Evolutionary conservation across 2,113 vertebrate species (phyloP).

Genomic region (Odontophorus gujanensis): DNA sequence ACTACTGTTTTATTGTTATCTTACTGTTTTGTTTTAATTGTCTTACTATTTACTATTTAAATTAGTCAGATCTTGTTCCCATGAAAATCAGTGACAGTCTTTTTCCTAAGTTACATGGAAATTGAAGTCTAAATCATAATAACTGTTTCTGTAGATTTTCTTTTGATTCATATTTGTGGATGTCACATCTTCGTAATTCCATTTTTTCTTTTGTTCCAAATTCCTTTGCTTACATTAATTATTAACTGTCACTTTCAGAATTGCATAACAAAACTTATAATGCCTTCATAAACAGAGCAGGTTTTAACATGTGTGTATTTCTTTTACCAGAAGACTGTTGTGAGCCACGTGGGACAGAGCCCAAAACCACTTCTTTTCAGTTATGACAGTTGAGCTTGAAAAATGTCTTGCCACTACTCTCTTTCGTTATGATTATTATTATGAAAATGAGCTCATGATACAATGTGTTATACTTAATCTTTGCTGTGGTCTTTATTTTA

Average conservation of each 20-base stretch:
- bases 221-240: not conserved
- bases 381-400: not conserved
- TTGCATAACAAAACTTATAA: not conserved
- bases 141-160: not conserved
- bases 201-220: not conserved
- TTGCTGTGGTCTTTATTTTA: conserved; percentile 20
- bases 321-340: not conserved
- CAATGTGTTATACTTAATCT: not conserved
- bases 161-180: not conserved
- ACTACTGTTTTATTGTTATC: not conserved
- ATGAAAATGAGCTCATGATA: not conserved
- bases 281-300: not conserved
- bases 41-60: not conserved
- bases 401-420: not conserved
- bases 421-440: not conserved
- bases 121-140: not conserved
- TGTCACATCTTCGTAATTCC: not conserved
- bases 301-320: not conserved
- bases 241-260: not conserved
- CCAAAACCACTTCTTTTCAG: not conserved
- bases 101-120: not conserved
- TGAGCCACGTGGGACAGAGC: not conserved
- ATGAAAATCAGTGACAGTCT: not conserved
- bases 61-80: not conserved
- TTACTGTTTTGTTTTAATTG: not conserved